Evolutionary conservation across 2,113 vertebrate genomes (phyloP).

Genomic region (Irena cyanogastra): DNA sequence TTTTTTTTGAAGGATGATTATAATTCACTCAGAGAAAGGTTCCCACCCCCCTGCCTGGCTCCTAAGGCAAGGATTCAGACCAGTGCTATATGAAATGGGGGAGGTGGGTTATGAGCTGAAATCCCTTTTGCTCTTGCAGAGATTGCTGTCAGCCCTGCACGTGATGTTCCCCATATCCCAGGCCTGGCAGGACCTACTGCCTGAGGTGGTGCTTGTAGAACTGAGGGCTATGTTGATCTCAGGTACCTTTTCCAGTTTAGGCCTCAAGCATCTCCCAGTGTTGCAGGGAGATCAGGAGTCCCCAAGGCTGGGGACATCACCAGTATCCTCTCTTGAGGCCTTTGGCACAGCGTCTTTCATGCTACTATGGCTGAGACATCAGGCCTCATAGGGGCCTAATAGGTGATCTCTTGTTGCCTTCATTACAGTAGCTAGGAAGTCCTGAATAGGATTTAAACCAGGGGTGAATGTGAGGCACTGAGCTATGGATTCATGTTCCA

Average conservation of each 20-base stretch:
- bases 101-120: not conserved
- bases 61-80: not conserved
- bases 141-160: accelerated
- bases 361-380: not conserved
- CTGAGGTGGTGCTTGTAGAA: not conserved
- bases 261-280: not conserved
- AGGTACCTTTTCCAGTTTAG: not conserved
- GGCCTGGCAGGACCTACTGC: not conserved
- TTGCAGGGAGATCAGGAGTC: not conserved
- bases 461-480: not conserved
- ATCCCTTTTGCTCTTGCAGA: not conserved
- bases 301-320: accelerated
- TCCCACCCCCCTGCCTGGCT: not conserved
- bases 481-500: not conserved
- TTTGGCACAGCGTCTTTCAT: not conserved
- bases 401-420: not conserved
- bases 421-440: not conserved
- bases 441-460: not conserved
- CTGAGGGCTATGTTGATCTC: accelerated
- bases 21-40: not conserved
- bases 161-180: accelerated
- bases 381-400: not conserved
- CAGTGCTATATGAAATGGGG: not conserved
- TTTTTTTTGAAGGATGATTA: not conserved
- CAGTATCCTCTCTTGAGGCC: not conserved